Evolutionary conservation across 2,888 invertebrate genomes (phyloP).

Genomic region (Eueremaeus valkanovi): DNA sequence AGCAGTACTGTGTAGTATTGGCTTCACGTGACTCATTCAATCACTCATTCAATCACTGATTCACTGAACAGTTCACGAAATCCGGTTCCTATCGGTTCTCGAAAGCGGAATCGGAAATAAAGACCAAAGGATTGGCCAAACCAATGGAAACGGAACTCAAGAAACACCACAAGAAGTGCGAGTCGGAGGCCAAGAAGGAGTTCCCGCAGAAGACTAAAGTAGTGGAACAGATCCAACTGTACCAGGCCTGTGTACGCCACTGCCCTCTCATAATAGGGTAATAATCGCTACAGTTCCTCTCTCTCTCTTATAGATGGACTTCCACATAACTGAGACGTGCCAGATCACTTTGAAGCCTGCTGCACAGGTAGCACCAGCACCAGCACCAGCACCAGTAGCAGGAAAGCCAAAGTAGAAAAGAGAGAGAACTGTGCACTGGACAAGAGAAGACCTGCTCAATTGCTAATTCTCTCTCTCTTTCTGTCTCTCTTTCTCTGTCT

Average conservation of each 20-base stretch:
- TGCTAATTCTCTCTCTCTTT: no score
- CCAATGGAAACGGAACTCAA: conserved; percentile 44
- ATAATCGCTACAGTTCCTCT: no score
- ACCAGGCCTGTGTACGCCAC: conserved; percentile 45
- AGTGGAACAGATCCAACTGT: conserved; percentile 47
- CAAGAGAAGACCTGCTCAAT: no score
- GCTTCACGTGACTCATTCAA: neutral
- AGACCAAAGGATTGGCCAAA: conserved; percentile 44
- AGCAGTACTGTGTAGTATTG: no score
- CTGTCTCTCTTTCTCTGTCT: no score
- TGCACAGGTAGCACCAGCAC: no score
- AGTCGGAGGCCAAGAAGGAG: conserved; percentile 45
- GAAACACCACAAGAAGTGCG: conserved; percentile 45
- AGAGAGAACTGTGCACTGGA: no score
- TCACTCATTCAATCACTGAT: no score
- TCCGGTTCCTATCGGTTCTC: conserved; percentile 46
- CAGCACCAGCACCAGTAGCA: no score
- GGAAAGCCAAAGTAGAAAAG: no score
- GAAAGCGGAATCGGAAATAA: conserved; percentile 46
- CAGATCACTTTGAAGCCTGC: no score
- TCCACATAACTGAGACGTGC: conserved; percentile 42
- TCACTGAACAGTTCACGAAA: conserved; percentile 43
- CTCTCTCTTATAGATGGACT: conserved; percentile 43
- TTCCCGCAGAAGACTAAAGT: conserved; percentile 39
- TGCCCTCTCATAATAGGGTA: neutral